A percentile compares a stretch with the other conserved stretches of the same genome.
These are phyloP conservation scores for Rhea pennata DNA, from an alignment of 2,113 vertebrate genomes.

Conservation along the genomic window DNA sequence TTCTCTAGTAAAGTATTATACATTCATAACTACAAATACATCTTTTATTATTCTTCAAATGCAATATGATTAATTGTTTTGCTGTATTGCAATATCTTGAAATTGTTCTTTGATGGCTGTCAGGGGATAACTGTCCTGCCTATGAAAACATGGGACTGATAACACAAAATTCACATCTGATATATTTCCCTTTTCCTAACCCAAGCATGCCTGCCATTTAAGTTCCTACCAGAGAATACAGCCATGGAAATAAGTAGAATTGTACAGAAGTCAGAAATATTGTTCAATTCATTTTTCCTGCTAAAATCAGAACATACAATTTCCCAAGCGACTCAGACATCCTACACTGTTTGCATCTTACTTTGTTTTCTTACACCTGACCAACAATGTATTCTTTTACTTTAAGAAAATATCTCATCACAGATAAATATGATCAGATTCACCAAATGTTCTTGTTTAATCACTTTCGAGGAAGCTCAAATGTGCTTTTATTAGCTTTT, in stretches of 20 bases:
- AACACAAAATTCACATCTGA: not conserved
- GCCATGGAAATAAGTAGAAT: not conserved
- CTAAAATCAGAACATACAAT: not conserved
- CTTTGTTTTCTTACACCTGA: not conserved
- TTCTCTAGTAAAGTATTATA: not conserved
- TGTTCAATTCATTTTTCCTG: constrained; percentile 1
- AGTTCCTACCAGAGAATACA: not conserved
- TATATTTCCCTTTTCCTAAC: not conserved
- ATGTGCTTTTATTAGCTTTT: not conserved
- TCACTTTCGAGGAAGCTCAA: not conserved
- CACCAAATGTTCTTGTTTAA: not conserved
- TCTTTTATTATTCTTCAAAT: not conserved
- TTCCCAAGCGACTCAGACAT: constrained; percentile 2
- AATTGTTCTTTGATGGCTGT: not conserved
- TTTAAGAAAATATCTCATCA: not conserved
- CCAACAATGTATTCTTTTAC: not conserved
- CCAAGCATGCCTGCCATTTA: not conserved
- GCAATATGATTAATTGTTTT: not conserved
- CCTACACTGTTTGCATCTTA: not conserved
- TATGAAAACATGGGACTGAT: not conserved
- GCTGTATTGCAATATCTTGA: not conserved
- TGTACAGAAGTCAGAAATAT: not conserved
- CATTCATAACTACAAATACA: not conserved
- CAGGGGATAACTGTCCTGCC: not conserved
- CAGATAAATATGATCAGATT: not conserved